phyloP scores from a whole-genome alignment of 2,113 vertebrate genomes.

The Zosterops japonicus region DNA sequence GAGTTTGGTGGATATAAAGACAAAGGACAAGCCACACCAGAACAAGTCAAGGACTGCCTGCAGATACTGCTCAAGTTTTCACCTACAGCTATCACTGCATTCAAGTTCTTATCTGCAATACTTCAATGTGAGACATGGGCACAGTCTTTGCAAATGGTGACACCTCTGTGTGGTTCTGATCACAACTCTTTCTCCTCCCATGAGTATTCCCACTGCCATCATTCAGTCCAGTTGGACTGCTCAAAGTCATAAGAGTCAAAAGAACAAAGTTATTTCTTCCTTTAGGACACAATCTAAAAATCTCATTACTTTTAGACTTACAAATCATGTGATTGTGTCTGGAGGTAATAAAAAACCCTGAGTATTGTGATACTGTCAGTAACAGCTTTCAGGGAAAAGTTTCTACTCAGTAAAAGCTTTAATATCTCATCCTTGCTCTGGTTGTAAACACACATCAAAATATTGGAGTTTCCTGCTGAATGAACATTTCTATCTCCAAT shows the following conservation, averaged over 20 bases:
- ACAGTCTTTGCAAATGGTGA: neutral
- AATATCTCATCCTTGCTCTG: neutral
- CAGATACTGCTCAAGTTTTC: neutral
- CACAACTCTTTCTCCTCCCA: neutral
- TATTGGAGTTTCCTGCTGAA: neutral
- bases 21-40: neutral
- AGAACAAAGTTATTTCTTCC: neutral
- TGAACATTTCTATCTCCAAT: neutral
- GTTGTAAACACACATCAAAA: neutral
- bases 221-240: neutral
- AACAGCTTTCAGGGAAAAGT: neutral
- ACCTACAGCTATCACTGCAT: neutral
- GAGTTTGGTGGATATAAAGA: neutral
- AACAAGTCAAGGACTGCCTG: neutral
- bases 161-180: neutral
- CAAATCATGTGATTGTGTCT: neutral
- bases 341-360: neutral
- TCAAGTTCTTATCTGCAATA: neutral
- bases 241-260: neutral
- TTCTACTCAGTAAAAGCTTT: neutral
- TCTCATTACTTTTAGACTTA: neutral
- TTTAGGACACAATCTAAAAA: neutral
- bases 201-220: neutral
- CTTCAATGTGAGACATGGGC: neutral
- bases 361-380: neutral